Percentiles rank a stretch among this genome's conserved stretches.
These are phyloP conservation scores for Mormyrus lacerda DNA, from an alignment of 2,113 vertebrate species.

Conservation along the genomic window DNA sequence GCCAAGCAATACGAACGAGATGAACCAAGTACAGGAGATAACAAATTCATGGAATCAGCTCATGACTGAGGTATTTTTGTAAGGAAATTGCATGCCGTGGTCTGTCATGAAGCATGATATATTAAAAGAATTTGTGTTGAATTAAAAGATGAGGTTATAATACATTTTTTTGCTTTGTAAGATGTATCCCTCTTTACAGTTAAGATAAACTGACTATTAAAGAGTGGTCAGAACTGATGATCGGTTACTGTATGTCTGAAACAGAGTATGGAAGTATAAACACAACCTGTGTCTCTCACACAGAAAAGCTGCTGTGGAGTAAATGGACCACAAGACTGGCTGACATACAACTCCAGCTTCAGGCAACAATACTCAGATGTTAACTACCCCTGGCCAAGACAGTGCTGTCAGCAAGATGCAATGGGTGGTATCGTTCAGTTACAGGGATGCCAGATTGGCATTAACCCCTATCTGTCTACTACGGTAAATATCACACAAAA, in stretches of 20 bases:
- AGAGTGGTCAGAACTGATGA: not conserved
- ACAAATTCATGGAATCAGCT: slow-evolving; percentile 23
- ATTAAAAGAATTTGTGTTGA: not conserved
- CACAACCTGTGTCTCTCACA: not conserved
- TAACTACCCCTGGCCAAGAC: slow-evolving; percentile 23
- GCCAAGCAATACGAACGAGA: not conserved
- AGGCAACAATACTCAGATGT: slow-evolving; percentile 16
- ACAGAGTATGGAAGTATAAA: not conserved
- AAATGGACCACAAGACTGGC: slow-evolving; percentile 25
- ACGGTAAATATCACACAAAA: slow-evolving; percentile 6
- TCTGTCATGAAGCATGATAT: not conserved
- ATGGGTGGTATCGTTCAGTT: not conserved
- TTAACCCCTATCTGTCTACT: slow-evolving; percentile 2
- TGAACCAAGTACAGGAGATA: slow-evolving; percentile 7
- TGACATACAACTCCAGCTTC: slow-evolving; percentile 23
- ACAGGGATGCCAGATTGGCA: slow-evolving; percentile 17
- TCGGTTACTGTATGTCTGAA: not conserved
- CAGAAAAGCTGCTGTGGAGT: slow-evolving; percentile 22
- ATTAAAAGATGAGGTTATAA: not conserved
- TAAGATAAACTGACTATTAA: not conserved
- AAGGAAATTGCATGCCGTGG: not conserved
- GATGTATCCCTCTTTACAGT: not conserved
- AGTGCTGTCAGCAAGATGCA: slow-evolving; percentile 17
- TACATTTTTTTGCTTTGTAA: not conserved
- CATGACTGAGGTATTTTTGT: slow-evolving; percentile 17